Base-by-base conservation (phyloP, 2,797 vertebrate species). In the Todus mexicanus region DNA sequence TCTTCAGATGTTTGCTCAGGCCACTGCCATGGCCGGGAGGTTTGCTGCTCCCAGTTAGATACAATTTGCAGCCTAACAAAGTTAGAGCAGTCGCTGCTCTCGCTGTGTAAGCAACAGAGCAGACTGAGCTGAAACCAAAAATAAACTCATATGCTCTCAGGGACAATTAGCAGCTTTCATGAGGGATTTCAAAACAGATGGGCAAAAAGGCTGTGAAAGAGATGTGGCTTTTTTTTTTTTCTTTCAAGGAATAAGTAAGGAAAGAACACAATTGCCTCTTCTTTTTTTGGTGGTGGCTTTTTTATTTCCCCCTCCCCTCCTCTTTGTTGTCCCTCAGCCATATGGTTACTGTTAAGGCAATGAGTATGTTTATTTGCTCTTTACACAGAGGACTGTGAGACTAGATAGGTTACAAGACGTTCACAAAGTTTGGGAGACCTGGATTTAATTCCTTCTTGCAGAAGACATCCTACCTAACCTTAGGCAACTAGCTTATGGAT, bases 181-280 rank as follows among this genome's bases (percentile, higher is more conserved):
- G 18, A 48, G 33, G 57, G 16, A 60, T 84, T 84, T 81, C 48
- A 47, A 81, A 92, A 60, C 78, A 85, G 78, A 82, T 82, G 82
- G 89, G 60, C 37, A 68, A 84, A 74, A 86, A 47, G 21, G 38
- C 33, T 42, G 26, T n/a, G 29, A 70, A 63, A 45, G 20, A 80
- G 51, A 53, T 70, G 31, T 31, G 10, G 15, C 27, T 33, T 25
- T 53, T 60, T 53, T 85, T 27, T 59, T 60, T 53, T 85, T 48
- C 56, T 51, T 61, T 85, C 60, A 66, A 72, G 48, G 60, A 83
- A 47, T 54, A 74, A 59, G 40, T 33, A 48, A 31, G 25, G 61
- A 80, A 79, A 72, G 38, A 78, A 71, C 18, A 14, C 6, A 84
- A 22, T 6, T 54, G 5, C 21, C 15, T 53, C 5, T 22, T 25